Base-by-base conservation (phyloP, 2,113 vertebrate genomes). In the Callipepla californica region DNA sequence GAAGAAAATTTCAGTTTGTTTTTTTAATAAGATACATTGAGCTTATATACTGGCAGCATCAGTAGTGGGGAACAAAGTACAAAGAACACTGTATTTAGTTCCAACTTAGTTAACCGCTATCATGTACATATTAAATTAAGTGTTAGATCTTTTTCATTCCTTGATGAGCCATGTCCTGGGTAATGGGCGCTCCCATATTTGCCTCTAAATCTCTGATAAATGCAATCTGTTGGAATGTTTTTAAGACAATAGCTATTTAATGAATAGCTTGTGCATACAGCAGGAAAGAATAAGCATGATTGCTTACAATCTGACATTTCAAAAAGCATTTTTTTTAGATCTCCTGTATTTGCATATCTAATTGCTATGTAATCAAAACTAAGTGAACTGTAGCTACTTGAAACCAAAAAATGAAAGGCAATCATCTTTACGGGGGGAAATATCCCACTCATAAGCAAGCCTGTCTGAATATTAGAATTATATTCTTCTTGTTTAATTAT, bases 361-460 rank as follows among this genome's bases (percentile, higher is more conserved):
- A 98, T 98, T 98, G 95, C 97, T 97, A 36, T 97, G 97, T 97
- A 98, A 98, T 98, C 98, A 98, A 97, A 98, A 97, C 95, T 94
- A 98, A 97, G 97, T 97, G 97, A 97, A 97, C 97, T 97, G 96
- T 97, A 96, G 93, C 96, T 97, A 94, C 97, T 98, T 97, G 91
- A 98, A 98, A 95, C 97, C 95, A 81, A 93, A 90, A 97, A 97
- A 97, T 97, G 97, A 97, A 98, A 97, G 88, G 97, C 97, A 98
- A 95, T 98, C 98, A 98, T 98, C 96, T 97, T 95, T 97, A 85
- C 65, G 55, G 94, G 88, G 90, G 87, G 92, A 97, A 95, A 92
- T 95, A 94, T 51, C 89, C 89, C 86, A 85, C 92, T 97, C 69
- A 21, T 87, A 93, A 79, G 93, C 87, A 91, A 85, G 94, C 76